Percentiles rank a stretch among this genome's conserved stretches.
Evolutionary conservation across 2,113 vertebrate species (phyloP).

Genomic region (Geococcyx californianus): DNA sequence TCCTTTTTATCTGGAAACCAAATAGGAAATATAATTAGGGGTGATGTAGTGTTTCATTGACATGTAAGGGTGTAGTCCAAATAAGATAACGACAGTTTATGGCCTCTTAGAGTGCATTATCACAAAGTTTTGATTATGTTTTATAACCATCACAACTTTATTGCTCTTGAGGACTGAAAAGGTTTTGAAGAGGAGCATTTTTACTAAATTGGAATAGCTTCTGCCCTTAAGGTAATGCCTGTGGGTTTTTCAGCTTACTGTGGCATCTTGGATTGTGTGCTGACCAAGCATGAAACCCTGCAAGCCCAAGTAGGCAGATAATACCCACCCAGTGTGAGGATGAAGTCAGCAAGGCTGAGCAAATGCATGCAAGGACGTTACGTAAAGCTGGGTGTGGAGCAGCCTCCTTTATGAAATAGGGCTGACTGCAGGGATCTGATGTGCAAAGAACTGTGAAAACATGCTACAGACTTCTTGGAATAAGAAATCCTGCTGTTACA

Average conservation of each 20-base stretch:
- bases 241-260: neutral
- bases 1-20: neutral
- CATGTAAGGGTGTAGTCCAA: neutral
- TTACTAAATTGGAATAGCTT: neutral
- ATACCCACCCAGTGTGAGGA: neutral
- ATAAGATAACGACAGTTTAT: neutral
- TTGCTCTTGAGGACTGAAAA: neutral
- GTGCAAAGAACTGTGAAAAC: neutral
- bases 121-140: neutral
- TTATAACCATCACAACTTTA: neutral
- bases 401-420: neutral
- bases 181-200: neutral
- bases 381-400: slow-evolving; percentile 28
- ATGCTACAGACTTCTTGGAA: neutral
- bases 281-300: neutral
- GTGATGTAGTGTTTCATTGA: neutral
- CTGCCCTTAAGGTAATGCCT: neutral
- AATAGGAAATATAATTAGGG: neutral
- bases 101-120: neutral
- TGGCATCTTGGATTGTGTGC: neutral
- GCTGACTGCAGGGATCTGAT: neutral
- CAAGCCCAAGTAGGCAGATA: neutral
- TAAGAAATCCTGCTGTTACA: neutral
- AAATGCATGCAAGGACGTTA: neutral
- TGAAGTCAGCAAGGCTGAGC: neutral